Evolutionary conservation across 92 coral and sea anemone genomes (phyloP), one percentile per base, ranked within the genome.

Genomic region (Epizoanthus stellaris): DNA sequence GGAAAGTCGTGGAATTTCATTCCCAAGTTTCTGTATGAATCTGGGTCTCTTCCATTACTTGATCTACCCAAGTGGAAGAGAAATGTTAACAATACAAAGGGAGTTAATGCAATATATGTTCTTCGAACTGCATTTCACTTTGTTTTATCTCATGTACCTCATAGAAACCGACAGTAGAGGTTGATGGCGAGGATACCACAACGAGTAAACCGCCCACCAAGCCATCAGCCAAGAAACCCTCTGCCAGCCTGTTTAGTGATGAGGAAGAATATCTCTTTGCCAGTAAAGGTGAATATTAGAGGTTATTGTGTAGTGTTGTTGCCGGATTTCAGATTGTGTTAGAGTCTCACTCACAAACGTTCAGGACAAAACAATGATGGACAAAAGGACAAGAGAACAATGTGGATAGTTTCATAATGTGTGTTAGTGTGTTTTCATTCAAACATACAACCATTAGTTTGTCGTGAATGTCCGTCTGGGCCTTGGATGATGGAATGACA

Each of bases 261-360:
- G 95, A 91, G 45, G 98, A 94, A 47, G 95, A 90, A 5, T 93
- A 94, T 75, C 82, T 94, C 40, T 94, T 91, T 80, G 73, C 90
- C 40, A 75, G 87, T 42, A 82, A 76, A 79, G 71, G 73, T 68
- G 11, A 15, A 68, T 38, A 62, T 13, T 62, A 15, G 5, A 17
- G 4, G 9, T 62, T 13, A 17, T 15, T 62, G 30, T 6, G 67
- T 38, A 17, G 21, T 36, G 30, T 10, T 8, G 2, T 9, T 17
- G 21, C 61, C 3, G 49, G 49, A 1, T 13, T 9, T 49, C 56
- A 49, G 12, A 49, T 49, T 8, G 56, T 49, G 14, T 10, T 11
- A 49, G 9, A 1, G 14, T 8, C 11, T 8, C 2, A 8, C 9
- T 49, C 13, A 10, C 56, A 49, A 13, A 49, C 14, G 2, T 49